phyloP scores from a whole-genome alignment of 2,797 vertebrate species.

The Notolepis coatsorum region DNA sequence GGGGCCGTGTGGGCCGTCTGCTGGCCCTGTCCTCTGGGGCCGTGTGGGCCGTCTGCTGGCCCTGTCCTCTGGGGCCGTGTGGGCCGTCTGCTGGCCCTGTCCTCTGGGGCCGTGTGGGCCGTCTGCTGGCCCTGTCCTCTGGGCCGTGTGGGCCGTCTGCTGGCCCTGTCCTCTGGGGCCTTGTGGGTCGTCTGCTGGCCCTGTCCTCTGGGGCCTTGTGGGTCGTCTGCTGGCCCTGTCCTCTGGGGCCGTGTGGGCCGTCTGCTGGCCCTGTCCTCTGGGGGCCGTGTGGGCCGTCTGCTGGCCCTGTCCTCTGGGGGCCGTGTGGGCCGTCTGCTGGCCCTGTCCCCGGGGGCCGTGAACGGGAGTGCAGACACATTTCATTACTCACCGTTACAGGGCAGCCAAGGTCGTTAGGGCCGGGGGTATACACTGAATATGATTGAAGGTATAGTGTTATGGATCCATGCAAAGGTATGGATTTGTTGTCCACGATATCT shows the following conservation, averaged over 20 bases:
- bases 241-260: conserved; percentile 37
- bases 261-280: no score
- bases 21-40: conserved; percentile 33
- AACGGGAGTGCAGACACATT: conserved; percentile 52
- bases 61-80: no score
- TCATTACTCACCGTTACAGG: conserved; percentile 61
- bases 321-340: conserved; percentile 33
- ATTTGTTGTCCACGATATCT: no score
- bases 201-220: no score
- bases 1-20: conserved; percentile 40
- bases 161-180: conserved; percentile 35
- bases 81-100: conserved; percentile 35
- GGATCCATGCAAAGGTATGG: no score
- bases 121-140: no score
- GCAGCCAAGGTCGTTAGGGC: conserved; percentile 62
- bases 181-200: no score
- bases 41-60: no score
- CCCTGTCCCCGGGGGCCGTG: conserved; percentile 39
- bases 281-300: conserved; percentile 40
- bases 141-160: conserved; percentile 39
- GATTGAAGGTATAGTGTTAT: no score
- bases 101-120: conserved; percentile 39
- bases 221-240: conserved; percentile 37
- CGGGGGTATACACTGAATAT: no score
- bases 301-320: conserved; percentile 39